Evolutionary conservation across 2,113 vertebrate species (phyloP).

Genomic region (Panthera tigris): DNA sequence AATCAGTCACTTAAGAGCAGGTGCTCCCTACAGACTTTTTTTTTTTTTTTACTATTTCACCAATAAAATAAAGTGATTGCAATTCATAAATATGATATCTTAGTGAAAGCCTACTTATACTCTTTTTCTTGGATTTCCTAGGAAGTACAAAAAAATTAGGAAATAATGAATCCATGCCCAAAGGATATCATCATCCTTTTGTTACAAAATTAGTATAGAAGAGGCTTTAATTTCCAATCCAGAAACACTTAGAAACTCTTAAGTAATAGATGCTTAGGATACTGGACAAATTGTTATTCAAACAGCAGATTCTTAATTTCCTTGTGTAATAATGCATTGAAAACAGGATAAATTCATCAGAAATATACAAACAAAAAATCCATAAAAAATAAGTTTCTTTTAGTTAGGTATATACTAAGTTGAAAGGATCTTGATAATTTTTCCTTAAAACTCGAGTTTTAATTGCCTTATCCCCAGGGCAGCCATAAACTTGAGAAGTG

Average conservation of each 20-base stretch:
- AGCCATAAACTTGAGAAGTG: constrained; percentile 70
- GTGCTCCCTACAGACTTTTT: background rate
- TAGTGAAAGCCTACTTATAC: background rate
- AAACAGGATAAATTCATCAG: background rate
- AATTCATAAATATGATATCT: background rate
- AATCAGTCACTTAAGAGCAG: too few species aligned
- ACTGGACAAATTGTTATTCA: background rate
- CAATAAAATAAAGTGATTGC: background rate
- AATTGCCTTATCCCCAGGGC: constrained; percentile 68
- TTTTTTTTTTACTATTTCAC: background rate
- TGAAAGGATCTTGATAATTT: constrained; percentile 71
- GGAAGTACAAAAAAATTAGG: background rate
- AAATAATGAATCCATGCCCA: background rate
- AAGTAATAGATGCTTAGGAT: background rate
- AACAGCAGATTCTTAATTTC: background rate
- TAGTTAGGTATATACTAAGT: background rate
- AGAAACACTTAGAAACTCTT: background rate
- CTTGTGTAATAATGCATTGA: background rate
- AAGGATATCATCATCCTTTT: background rate
- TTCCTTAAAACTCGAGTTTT: constrained; percentile 79
- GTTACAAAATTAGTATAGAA: background rate
- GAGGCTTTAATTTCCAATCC: background rate
- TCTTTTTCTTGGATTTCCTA: background rate
- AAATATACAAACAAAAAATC: background rate
- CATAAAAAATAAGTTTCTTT: background rate